Percentiles rank a stretch among this genome's conserved stretches.
Evolutionary conservation across 2,888 invertebrate genomes (phyloP).

Genomic region (Lochmaea capreae): DNA sequence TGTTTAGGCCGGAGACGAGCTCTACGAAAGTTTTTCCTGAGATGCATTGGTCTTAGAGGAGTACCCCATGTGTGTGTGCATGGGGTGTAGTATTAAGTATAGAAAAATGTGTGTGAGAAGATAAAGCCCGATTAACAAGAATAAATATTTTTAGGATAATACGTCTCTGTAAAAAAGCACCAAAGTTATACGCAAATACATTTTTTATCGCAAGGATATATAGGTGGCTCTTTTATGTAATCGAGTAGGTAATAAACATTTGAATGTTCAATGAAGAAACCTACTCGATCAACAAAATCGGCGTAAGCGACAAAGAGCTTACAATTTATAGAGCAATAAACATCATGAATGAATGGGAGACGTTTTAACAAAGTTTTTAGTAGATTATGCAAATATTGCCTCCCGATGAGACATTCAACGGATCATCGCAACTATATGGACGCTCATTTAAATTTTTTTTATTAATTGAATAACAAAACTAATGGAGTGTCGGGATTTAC

Average conservation of each 20-base stretch:
- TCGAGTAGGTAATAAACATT: neutral
- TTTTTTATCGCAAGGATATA: neutral
- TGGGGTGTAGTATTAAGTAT: too few relatives aligned
- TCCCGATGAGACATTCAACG: conserved; percentile 21
- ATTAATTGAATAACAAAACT: conserved; percentile 6
- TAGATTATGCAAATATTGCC: conserved; percentile 33
- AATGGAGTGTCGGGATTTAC: conserved; percentile 9
- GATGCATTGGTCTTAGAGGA: too few relatives aligned
- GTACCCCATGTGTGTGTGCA: too few relatives aligned
- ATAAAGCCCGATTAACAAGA: neutral
- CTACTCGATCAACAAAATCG: conserved; percentile 8
- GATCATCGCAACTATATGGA: neutral
- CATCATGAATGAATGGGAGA: conserved; percentile 4
- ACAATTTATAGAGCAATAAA: conserved; percentile 23
- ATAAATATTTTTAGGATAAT: neutral
- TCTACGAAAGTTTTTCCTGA: too few relatives aligned
- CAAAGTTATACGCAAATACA: neutral
- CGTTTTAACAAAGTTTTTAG: conserved; percentile 18
- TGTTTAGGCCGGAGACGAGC: too few relatives aligned
- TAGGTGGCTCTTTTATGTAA: conserved; percentile 1
- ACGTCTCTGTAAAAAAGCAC: neutral
- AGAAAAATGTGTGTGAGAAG: too few relatives aligned
- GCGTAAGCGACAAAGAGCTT: neutral
- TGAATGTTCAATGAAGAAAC: conserved; percentile 5
- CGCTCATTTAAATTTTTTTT: conserved; percentile 7